These are phyloP conservation scores for Xanthia togata DNA, from an alignment of 2,888 invertebrate species.

Conservation along the genomic window DNA sequence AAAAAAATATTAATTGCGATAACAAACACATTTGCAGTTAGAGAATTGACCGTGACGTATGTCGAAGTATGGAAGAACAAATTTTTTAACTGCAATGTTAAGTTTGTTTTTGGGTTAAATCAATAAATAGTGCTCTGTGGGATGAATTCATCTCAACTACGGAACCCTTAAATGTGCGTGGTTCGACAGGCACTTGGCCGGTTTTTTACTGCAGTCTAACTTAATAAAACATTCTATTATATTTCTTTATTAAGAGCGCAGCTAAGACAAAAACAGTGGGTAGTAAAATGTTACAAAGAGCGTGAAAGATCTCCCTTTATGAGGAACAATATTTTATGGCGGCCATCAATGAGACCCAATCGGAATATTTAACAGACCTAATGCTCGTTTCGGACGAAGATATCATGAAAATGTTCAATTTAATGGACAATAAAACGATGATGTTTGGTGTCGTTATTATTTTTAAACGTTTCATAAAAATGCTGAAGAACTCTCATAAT, in stretches of 20 bases:
- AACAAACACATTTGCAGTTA: too few relatives aligned
- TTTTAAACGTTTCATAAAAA: conserved; percentile 31
- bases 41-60: too few relatives aligned
- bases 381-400: conserved; percentile 47
- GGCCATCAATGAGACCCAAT: conserved; percentile 65
- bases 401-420: conserved; percentile 44
- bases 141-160: too few relatives aligned
- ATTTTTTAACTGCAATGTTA: too few relatives aligned
- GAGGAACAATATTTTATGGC: conserved; percentile 63
- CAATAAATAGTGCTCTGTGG: too few relatives aligned
- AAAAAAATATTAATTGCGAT: too few relatives aligned
- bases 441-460: conserved; percentile 41
- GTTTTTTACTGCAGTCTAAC: neutral
- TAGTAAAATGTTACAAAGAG: conserved; percentile 70
- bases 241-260: conserved; percentile 24
- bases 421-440: conserved; percentile 51
- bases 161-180: too few relatives aligned
- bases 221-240: conserved; percentile 27
- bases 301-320: conserved; percentile 70
- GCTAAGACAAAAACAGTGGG: conserved; percentile 46
- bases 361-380: conserved; percentile 65
- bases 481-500: neutral
- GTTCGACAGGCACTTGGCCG: too few relatives aligned
- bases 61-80: too few relatives aligned
- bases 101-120: too few relatives aligned